Percentiles rank a stretch among this genome's conserved stretches.
Evolutionary conservation across 1,140 invertebrate species (phyloP).

Genomic region (Anagrus nilaparvatae): DNA sequence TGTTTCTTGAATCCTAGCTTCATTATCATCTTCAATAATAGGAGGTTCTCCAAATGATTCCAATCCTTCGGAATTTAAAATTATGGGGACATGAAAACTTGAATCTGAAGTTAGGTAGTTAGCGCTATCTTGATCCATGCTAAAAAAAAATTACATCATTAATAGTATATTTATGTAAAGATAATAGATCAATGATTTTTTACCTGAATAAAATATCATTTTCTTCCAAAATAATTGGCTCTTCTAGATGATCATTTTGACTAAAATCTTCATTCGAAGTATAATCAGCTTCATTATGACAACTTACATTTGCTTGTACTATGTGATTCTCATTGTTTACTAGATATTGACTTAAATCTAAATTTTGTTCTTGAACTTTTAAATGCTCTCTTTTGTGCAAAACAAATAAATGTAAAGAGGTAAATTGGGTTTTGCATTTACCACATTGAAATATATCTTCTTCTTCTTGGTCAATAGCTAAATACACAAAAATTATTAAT

Average conservation of each 20-base stretch:
- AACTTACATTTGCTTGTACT: slow-evolving; percentile 26
- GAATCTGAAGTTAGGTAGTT: slow-evolving; percentile 35
- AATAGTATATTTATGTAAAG: slow-evolving; percentile 2
- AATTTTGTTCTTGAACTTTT: slow-evolving; percentile 30
- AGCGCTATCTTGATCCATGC: slow-evolving; percentile 35
- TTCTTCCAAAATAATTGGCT: slow-evolving; percentile 39
- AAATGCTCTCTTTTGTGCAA: slow-evolving; percentile 47
- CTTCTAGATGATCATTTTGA: slow-evolving; percentile 30
- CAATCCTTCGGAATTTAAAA: slow-evolving; percentile 32
- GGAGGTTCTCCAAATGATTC: slow-evolving; percentile 28
- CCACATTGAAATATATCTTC: slow-evolving; percentile 60
- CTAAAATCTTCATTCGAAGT: slow-evolving; percentile 31
- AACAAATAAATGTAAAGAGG: slow-evolving; percentile 46
- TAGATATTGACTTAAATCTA: slow-evolving; percentile 37
- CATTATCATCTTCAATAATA: slow-evolving; percentile 19
- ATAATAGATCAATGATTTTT: slow-evolving; percentile 6
- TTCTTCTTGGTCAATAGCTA: slow-evolving; percentile 45
- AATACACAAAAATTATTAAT: slow-evolving; percentile 9
- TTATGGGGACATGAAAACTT: slow-evolving; percentile 35
- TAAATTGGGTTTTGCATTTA: slow-evolving; percentile 57
- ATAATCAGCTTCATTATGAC: slow-evolving; percentile 27
- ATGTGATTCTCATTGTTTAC: slow-evolving; percentile 28
- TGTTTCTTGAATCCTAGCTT: slow-evolving; percentile 23
- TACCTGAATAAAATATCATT: slow-evolving; percentile 39
- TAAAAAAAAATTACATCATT: slow-evolving; percentile 17